phyloP scores from a whole-genome alignment of 2,113 vertebrate genomes.

The Pantherophis guttatus region DNA sequence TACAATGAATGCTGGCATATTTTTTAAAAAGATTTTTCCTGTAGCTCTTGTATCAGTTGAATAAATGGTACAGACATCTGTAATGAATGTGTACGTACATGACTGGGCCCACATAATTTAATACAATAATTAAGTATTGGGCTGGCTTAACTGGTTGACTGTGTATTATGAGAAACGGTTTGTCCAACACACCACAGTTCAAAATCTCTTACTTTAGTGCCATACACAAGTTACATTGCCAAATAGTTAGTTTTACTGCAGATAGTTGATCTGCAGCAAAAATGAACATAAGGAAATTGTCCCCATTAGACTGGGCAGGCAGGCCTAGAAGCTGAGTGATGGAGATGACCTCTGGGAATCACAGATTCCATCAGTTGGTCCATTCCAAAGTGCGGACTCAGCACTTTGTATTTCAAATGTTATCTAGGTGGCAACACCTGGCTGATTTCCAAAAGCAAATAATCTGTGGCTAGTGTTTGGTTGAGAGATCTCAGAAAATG shows the following conservation, averaged over 20 bases:
- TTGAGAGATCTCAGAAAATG: not conserved
- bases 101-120: not conserved
- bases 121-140: not conserved
- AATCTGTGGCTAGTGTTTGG: not conserved
- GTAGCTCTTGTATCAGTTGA: not conserved
- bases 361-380: not conserved
- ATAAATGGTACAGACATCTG: not conserved
- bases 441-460: not conserved
- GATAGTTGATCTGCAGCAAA: not conserved
- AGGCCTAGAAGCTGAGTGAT: not conserved
- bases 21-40: not conserved
- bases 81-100: not conserved
- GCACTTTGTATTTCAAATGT: not conserved
- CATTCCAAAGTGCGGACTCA: not conserved
- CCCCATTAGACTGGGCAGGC: not conserved
- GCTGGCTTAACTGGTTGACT: not conserved
- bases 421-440: not conserved
- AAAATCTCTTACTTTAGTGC: not conserved
- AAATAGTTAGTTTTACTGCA: not conserved
- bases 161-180: not conserved
- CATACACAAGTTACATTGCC: not conserved
- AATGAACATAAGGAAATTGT: not conserved
- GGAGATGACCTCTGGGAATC: not conserved
- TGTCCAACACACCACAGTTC: not conserved
- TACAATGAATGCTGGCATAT: not conserved